These are phyloP conservation scores for Whitmania pigra DNA, from an alignment of 1,140 invertebrate species.

Conservation along the genomic window DNA sequence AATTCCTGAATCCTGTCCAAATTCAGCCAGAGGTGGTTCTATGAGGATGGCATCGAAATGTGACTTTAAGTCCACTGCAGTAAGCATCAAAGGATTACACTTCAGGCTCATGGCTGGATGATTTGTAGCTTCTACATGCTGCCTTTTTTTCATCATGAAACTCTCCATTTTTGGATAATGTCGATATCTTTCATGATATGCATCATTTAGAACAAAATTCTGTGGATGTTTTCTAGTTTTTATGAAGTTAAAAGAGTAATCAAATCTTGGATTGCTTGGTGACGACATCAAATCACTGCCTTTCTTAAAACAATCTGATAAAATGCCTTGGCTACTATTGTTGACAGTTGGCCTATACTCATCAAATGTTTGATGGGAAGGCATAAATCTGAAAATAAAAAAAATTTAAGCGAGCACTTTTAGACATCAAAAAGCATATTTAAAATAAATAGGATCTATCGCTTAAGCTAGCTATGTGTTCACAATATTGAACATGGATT, in stretches of 20 bases:
- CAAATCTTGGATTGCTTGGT: constrained; percentile 78
- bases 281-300: no score
- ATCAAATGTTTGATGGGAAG: no score
- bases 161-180: constrained; percentile 93
- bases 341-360: no score
- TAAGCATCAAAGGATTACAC: constrained; percentile 72
- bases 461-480: no score
- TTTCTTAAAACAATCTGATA: no score
- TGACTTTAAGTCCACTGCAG: constrained; percentile 68
- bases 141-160: constrained; percentile 86
- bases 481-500: no score
- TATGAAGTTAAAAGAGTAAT: constrained; percentile 97
- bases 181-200: constrained; percentile 87
- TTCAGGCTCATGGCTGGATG: constrained; percentile 93
- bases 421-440: no score
- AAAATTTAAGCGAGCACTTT: no score
- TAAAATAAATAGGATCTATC: no score
- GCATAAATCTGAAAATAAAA: no score
- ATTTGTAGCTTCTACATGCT: constrained; percentile 76
- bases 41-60: constrained; percentile 95
- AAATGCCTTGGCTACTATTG: no score
- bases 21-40: constrained; percentile 88
- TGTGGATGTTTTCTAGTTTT: constrained; percentile 93
- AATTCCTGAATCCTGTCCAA: constrained; percentile 70
- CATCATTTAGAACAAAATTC: constrained; percentile 93